Evolutionary conservation across 2,113 vertebrate genomes (phyloP).

Genomic region (Rhipidura dahli): DNA sequence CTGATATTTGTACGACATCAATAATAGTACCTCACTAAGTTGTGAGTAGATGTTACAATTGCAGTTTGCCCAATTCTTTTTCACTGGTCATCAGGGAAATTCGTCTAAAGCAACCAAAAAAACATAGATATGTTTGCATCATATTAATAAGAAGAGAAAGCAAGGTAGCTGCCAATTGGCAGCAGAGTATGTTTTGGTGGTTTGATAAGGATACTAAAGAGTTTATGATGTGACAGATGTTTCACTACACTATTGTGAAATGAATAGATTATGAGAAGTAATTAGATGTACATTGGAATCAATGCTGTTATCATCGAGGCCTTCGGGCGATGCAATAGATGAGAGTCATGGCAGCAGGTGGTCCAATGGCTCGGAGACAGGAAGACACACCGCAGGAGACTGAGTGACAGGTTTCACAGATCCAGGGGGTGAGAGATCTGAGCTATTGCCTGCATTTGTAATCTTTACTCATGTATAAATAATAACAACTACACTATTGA

Average conservation of each 20-base stretch:
- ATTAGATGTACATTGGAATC: conserved; percentile 99
- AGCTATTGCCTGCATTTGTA: conserved; percentile 86
- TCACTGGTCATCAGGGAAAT: conserved; percentile 76
- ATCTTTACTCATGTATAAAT: conserved; percentile 89
- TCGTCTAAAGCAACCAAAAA: conserved; percentile 72
- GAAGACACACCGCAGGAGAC: conserved; percentile 86
- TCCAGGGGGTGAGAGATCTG: conserved; percentile 86
- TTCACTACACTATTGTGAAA: conserved; percentile 96
- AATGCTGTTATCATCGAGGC: conserved; percentile 94
- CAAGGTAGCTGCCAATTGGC: conserved; percentile 79
- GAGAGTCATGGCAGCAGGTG: conserved; percentile 88
- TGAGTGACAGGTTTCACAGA: conserved; percentile 89
- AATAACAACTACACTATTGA: conserved; percentile 84
- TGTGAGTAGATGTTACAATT: conserved; percentile 57
- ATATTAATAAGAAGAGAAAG: conserved; percentile 78
- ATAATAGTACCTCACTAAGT: conserved; percentile 58
- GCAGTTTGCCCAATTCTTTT: conserved; percentile 65
- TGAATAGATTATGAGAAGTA: conserved; percentile 99
- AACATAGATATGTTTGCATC: conserved; percentile 74
- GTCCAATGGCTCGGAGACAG: conserved; percentile 86
- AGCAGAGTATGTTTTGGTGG: conserved; percentile 81
- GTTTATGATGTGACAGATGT: conserved; percentile 96
- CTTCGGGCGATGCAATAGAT: conserved; percentile 89
- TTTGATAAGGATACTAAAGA: conserved; percentile 89
- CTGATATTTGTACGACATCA: conserved; percentile 54